Evolutionary conservation across 2,797 vertebrate species (phyloP).

Genomic region (Pterois miles): DNA sequence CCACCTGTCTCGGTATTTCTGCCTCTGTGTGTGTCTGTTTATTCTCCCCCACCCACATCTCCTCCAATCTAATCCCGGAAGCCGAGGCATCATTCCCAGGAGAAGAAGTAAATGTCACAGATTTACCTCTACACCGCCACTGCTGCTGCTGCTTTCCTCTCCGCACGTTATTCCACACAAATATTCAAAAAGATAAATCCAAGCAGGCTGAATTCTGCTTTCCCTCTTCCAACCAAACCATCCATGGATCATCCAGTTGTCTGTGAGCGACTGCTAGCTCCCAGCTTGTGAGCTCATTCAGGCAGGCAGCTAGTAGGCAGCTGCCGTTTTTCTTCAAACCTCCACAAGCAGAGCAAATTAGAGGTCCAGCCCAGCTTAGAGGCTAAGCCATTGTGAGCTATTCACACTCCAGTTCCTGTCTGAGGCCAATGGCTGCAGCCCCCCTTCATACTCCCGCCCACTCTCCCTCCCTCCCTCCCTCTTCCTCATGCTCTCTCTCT

Average conservation of each 20-base stretch:
- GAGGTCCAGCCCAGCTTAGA: constrained; percentile 86
- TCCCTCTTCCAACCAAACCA: constrained; percentile 44
- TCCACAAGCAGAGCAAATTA: constrained; percentile 87
- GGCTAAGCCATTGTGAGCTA: constrained; percentile 86
- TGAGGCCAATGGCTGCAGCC: constrained; percentile 80
- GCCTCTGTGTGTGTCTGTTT: constrained; percentile 54
- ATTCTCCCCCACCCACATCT: constrained; percentile 67
- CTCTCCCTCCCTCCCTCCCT: constrained; percentile 54
- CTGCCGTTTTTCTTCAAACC: constrained; percentile 89
- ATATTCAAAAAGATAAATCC: constrained; percentile 70
- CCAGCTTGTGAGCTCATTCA: constrained; percentile 67
- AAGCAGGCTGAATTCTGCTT: constrained; percentile 51
- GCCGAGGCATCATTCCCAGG: constrained; percentile 70
- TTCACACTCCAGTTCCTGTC: constrained; percentile 85
- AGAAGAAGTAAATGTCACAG: constrained; percentile 75
- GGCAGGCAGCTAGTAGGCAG: constrained; percentile 82
- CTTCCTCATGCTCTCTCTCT: constrained; percentile 31
- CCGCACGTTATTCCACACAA: constrained; percentile 63
- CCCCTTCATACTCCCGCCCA: constrained; percentile 81
- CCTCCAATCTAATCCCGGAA: constrained; percentile 75
- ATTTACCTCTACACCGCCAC: constrained; percentile 72
- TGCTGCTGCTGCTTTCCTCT: constrained; percentile 31
- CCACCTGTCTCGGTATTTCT: constrained; percentile 65
- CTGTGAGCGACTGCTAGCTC: constrained; percentile 79
- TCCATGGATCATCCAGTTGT: constrained; percentile 83